Evolutionary conservation across 2,888 invertebrate species (phyloP).

Genomic region (Spatulosminthurus flaviceps): DNA sequence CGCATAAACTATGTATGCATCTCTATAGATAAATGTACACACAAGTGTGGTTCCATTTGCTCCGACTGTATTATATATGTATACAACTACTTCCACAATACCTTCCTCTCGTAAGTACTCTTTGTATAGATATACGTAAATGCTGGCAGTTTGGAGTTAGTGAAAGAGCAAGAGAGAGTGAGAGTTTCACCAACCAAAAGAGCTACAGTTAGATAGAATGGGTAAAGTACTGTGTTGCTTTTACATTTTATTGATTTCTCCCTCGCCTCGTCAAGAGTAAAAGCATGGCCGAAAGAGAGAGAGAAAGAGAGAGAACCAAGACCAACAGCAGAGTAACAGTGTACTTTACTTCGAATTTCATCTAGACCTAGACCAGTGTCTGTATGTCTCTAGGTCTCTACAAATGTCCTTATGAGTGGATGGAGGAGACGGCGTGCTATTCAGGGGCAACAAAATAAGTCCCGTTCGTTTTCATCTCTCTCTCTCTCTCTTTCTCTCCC

Average conservation of each 20-base stretch:
- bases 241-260: slow-evolving; percentile 18
- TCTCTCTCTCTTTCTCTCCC: too few relatives aligned
- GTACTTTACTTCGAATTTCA: too few relatives aligned
- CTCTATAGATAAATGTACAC: neutral
- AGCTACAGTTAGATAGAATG: neutral
- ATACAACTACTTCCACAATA: too few relatives aligned
- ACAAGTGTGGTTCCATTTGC: neutral
- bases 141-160: neutral
- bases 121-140: neutral
- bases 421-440: too few relatives aligned
- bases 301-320: neutral
- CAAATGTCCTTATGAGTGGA: too few relatives aligned
- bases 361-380: too few relatives aligned
- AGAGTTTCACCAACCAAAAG: neutral
- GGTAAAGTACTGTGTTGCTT: neutral
- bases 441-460: too few relatives aligned
- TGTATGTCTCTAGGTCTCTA: too few relatives aligned
- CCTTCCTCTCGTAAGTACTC: too few relatives aligned
- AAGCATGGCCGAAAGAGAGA: neutral
- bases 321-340: neutral
- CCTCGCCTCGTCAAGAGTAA: neutral
- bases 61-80: too few relatives aligned
- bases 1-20: neutral
- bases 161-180: neutral
- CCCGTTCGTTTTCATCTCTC: too few relatives aligned